Base-by-base conservation (phyloP, 2,797 vertebrate genomes). In the Parotocinclus haroldoi region DNA sequence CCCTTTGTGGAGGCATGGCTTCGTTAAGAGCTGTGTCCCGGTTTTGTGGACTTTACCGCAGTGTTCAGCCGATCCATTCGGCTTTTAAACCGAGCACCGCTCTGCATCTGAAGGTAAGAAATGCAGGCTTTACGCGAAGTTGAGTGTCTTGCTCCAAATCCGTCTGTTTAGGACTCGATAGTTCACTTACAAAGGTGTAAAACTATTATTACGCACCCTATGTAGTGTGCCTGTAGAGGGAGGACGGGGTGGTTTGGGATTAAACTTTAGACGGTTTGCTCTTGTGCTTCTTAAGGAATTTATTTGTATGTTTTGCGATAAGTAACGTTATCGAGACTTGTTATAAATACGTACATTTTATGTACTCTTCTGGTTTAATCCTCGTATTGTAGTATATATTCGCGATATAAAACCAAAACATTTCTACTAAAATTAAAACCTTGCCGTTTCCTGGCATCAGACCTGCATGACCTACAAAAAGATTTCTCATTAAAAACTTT, bases 31-130 rank as follows among this genome's bases (percentile, higher is more conserved):
- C 46, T 8, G 13, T 44, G 2, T 38, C 14, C 52, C 55, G 9
- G 17, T 57, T 66, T 7, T 55, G 7, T 9, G 69, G 62, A 49
- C 10, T 42, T 19, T 16, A n/a, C 38, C 51, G 63, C 50, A 36
- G 58, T 37, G 14, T 44, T 53, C 50, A 58, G n/a, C 57, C 16
- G 12, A 38, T 27, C 10, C 3, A 27, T 12, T 10, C 19, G 0
- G 39, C 42, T 1, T 60, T 71, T 27, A 38, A 37, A 44, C 40
- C 18, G 17, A 52, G 7, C 62, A 16, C 56, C 11, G 10, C 17
- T 27, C 49, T 53, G 7, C 40, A 6, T 11, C 27, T 39, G 19
- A 72, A 39, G 69, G 69, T 72, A 72, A 59, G 68, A 17, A 13
- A 58, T 13, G n/a, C 45, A 27, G 27, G 1, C 10, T 53, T 11